Evolutionary conservation across 2,113 vertebrate species (phyloP), one percentile per base, ranked within the genome.

Genomic region (Daboia siamensis): DNA sequence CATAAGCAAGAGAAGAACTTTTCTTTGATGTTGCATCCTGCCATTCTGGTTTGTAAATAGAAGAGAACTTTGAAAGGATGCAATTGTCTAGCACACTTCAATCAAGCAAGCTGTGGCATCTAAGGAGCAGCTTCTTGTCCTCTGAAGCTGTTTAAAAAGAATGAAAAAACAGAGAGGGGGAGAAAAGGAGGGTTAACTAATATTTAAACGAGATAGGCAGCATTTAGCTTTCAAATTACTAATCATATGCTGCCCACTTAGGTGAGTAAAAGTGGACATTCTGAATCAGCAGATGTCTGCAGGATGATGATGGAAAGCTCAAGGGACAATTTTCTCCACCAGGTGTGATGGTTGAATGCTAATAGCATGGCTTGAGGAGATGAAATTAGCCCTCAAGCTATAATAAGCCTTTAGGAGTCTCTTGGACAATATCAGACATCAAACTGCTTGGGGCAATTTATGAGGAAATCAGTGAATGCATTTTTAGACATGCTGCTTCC

Each of bases 261-360:
- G 94, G 96, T 93, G 96, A 96, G 96, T 97, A 97, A 97, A 98
- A 97, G 96, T 92, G 95, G 98, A 98, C 96, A 97, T 97, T 98
- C 96, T 98, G 97, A 97, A 97, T 97, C 95, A 96, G 96, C 97
- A 97, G 97, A 97, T 98, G 97, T 98, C 61, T 85, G 95, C 96
- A 96, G 97, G 96, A 97, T 97, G 97, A 97, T 98, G 97, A 98
- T 97, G 96, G 93, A 93, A 96, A 95, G 96, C 95, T 96, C 94
- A 96, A 95, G 96, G 91, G 91, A 93, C 90, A 94, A 90, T 54
- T 52, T 46, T 89, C 87, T 12, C 3, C 29, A 84, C 5, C 21
- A 84, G 39, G 33, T 48, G 54, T 11, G 1, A 90, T 2, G 29
- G 44, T 8, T 29, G 52, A 97, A 97, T 96, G 96, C 94, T 97